phyloP scores from a whole-genome alignment of 2,113 vertebrate genomes.

The Pseudolaguvia tuberculata region DNA sequence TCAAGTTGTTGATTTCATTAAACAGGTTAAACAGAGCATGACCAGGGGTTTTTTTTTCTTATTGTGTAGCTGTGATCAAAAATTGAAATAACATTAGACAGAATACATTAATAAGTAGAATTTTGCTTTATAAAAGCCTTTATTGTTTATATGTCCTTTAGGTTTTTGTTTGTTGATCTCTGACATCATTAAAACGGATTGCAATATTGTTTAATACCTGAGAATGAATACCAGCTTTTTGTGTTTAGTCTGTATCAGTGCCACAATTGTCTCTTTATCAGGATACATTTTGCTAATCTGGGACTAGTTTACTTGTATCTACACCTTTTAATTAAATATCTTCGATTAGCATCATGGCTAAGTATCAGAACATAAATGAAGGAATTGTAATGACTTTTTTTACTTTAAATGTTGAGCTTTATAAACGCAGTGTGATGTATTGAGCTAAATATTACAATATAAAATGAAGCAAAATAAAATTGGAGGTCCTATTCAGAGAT shows the following conservation, averaged over 20 bases:
- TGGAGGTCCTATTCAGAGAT: too few relatives aligned
- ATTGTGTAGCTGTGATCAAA: slow-evolving; percentile 4
- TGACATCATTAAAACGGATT: slow-evolving; percentile 6
- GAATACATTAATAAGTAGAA: not conserved
- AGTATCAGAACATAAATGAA: slow-evolving; percentile 24
- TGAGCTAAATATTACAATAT: not conserved
- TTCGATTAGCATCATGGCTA: not conserved
- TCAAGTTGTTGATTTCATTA: slow-evolving; percentile 1
- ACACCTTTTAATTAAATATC: not conserved
- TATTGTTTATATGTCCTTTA: not conserved
- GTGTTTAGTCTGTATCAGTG: not conserved
- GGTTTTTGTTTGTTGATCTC: slow-evolving; percentile 28
- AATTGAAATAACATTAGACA: not conserved
- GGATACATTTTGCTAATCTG: not conserved
- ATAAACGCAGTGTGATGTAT: not conserved
- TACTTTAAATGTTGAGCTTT: not conserved
- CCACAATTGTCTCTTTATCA: not conserved
- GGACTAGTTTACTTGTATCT: not conserved
- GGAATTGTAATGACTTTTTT: slow-evolving; percentile 24
- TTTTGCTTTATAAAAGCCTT: not conserved
- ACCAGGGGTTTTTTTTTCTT: slow-evolving; percentile 35
- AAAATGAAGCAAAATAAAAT: not conserved
- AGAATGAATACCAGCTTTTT: not conserved
- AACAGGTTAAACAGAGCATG: not conserved
- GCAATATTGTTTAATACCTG: not conserved